Evolutionary conservation across 2,888 invertebrate genomes (phyloP), one percentile per base, ranked within the genome.

Genomic region (Dugesia japonica): DNA sequence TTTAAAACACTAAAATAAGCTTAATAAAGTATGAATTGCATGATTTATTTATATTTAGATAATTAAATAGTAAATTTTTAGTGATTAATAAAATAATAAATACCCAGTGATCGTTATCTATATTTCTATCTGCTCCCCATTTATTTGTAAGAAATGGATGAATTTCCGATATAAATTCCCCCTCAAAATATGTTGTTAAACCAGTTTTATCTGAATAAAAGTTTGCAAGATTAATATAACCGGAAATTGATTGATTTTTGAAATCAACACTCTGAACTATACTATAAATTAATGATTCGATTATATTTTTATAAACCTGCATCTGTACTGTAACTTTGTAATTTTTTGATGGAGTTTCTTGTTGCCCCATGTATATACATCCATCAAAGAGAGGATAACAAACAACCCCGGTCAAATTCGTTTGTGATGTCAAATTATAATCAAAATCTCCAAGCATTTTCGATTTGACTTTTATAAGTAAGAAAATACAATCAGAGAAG

Each of bases 121-220:
- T 56, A 23, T n/a, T 23, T 56, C 56, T 56, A 23, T 56, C 56
- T 4, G 56, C 56, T 4, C 56, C 56, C 56, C 56, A 56, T 56
- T 56, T 56, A n/a, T 56, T 56, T 23, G 56, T 56, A 7, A 56
- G 56, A 56, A 56, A 56, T n/a, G 56, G 56, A 56, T 56, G 56
- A 56, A n/a, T n/a, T 56, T 56, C 56, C 17, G 56, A 56, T 4
- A 56, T 23, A n/a, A 56, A 56, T 56, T 56, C 56, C 17, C 56
- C 56, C n/a, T 56, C 56, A n/a, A 56, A 56, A 56, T 20, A 56
- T 1, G 56, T 56, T 56, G 56, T 56, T 56, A 56, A 56, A 56
- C 56, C 17, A 4, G 56, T 9, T 56, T 56, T 56, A n/a, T 56
- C 56, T n/a, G 56, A 56, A 56, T 56, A 9, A 23, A 56, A 56